Evolutionary conservation across 2,113 vertebrate species (phyloP).

Genomic region (Microcebus jonahi): DNA sequence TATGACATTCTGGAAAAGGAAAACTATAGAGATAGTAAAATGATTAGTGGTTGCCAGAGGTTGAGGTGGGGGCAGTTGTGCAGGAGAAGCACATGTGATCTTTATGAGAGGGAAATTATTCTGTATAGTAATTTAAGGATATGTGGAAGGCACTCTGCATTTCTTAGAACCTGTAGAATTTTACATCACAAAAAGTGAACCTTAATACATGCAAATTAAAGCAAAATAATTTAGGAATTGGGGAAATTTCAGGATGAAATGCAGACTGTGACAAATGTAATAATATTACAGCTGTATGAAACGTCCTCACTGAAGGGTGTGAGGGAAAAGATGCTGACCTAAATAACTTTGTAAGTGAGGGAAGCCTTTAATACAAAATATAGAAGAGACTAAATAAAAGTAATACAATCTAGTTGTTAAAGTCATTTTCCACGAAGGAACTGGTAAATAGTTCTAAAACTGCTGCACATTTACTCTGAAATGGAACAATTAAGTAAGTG

Average conservation of each 20-base stretch:
- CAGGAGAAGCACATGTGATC: not conserved
- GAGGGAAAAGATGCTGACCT: not conserved
- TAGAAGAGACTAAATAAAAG: not conserved
- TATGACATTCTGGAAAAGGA: not conserved
- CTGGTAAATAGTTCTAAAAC: not conserved
- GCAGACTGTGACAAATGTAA: not conserved
- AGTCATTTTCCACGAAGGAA: not conserved
- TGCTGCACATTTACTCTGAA: not conserved
- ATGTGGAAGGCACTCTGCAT: not conserved
- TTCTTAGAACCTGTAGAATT: not conserved
- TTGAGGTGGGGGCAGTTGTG: not conserved
- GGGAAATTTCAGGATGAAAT: not conserved
- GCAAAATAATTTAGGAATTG: not conserved
- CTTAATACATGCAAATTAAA: not conserved
- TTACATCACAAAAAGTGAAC: not conserved
- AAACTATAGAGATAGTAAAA: not conserved
- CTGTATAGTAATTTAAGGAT: not conserved
- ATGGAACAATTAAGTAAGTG: no score
- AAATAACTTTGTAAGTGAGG: not conserved
- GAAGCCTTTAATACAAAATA: not conserved
- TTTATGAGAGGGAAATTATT: not conserved
- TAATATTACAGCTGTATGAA: not conserved
- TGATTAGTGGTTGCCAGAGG: not conserved
- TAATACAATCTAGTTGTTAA: not conserved
- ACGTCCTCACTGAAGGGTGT: not conserved